Evolutionary conservation across 2,888 invertebrate genomes (phyloP), one percentile per base, ranked within the genome.

Genomic region (Ichneumoninae sp.): DNA sequence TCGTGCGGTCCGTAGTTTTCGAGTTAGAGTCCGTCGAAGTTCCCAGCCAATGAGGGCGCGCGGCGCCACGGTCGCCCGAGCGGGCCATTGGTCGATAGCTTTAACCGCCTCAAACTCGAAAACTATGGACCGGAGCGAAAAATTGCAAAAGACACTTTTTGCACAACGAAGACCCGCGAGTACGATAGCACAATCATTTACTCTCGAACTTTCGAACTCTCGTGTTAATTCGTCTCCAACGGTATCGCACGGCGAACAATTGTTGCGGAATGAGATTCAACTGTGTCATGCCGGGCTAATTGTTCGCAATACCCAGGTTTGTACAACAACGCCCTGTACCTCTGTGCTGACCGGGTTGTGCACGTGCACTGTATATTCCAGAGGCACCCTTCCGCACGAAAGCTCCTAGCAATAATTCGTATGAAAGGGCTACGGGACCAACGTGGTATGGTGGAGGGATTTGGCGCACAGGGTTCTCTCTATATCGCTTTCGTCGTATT

Each of bases 321-420:
- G 33, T 47, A 33, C 44, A 72, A 60, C 36, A 50, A 33, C 26
- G 19, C 50, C 13, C 22, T 16, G 30, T 62, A 70, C 57, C 36
- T 75, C 54, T 76, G 52, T 71, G 10, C 50, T 33, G 76, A 76
- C 66, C 40, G 71, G 57, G 79, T 77, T 74, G 50, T 60, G 70
- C 75, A 70, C 83, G 69, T 71, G 71, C 47, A 33, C 62, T 72
- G 47, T 84, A 66, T 84, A 84, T 84, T 84, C 78, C 70, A 36
- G 76, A 84, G 83, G 74, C 80, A 86, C 83, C 87, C 87, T 87
- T 86, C 80, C 83, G 82, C 86, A 83, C 85, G 84, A 82, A 83
- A 82, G 80, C 83, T 83, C 72, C 86, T 85, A 83, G 82, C 78
- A 83, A 87, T 87, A 87, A 87, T 87, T 83, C 85, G 82, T 80